Base-by-base conservation (phyloP, 2,888 invertebrate species). In the Tupiocoris notatus region DNA sequence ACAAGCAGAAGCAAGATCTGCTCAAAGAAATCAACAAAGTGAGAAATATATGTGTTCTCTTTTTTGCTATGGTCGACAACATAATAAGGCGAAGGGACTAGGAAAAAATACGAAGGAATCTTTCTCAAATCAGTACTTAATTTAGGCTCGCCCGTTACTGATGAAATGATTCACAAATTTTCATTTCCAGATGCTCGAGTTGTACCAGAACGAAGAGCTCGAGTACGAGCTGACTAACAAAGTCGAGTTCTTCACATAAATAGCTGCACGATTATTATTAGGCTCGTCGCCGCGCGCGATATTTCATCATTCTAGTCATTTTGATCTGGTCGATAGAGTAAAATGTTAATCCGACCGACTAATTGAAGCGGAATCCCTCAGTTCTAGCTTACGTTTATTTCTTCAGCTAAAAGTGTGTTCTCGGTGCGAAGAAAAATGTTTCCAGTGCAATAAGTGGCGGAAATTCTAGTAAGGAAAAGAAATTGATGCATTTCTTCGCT, bases 201-300 rank as follows among this genome's bases (percentile, higher is more conserved):
- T 94, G 90, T 95, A 95, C 88, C 94, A 95, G 86, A 94, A 94
- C 87, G 95, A 95, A 85, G 95, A 95, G 84, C 88, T 92, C 81
- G 95, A 95, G 84, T 94, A 93, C 85, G 92, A 94, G 83, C 88
- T 95, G 87, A 91, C 92, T 82, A 91, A 92, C 83, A 95, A 94
- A 86, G 89, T 90, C 81, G 95, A 95, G 85, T 95, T 94, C 86
- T 95, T 93, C 86, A 94, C 93, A 86, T 95, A 89, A 90, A 75
- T 20, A n/a, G 59, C 70, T 54, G 9, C 62, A 39, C 12, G 39
- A 39, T 39, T 39, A 39, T 39, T 39, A 39, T 39, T n/a, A 39
- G 62, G 12, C 22, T 57, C 65, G 65, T 22, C 25, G 18, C 21
- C 12, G 54, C 22, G 39, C 23, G 25, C 73, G 73, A 54, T 70